phyloP scores from a whole-genome alignment of 2,797 vertebrate species.

The Leontocebus nigricollis region DNA sequence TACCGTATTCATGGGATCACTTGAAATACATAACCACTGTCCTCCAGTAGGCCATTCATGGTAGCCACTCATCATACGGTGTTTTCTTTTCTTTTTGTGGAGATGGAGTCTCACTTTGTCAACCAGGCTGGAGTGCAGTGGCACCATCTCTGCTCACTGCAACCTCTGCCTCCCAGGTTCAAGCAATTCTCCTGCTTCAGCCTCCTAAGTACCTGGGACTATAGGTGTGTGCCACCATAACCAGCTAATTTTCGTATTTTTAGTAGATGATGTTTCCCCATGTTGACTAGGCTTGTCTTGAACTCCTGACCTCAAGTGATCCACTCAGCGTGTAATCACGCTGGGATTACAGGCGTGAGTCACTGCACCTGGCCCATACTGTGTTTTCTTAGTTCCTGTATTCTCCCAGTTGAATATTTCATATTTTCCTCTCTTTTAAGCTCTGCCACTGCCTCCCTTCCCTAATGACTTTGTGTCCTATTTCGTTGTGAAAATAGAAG shows the following conservation, averaged over 20 bases:
- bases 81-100: not conserved
- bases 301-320: not conserved
- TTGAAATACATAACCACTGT: not conserved
- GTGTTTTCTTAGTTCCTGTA: not conserved
- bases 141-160: not conserved
- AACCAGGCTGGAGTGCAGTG: not conserved
- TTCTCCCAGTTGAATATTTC: not conserved
- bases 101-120: not conserved
- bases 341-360: not conserved
- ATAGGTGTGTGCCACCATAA: not conserved
- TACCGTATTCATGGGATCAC: not conserved
- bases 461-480: not conserved
- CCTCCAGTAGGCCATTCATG: not conserved
- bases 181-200: not conserved
- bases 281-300: not conserved
- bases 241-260: not conserved
- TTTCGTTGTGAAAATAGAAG: not conserved
- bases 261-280: not conserved
- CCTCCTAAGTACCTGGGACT: not conserved
- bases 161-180: not conserved
- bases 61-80: not conserved
- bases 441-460: not conserved
- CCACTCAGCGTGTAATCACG: too few species aligned
- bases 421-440: not conserved
- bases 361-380: not conserved